Percentiles rank a stretch among this genome's conserved stretches.
These are phyloP conservation scores for Discoglossus pictus DNA, from an alignment of 2,797 vertebrate genomes.

Conservation along the genomic window DNA sequence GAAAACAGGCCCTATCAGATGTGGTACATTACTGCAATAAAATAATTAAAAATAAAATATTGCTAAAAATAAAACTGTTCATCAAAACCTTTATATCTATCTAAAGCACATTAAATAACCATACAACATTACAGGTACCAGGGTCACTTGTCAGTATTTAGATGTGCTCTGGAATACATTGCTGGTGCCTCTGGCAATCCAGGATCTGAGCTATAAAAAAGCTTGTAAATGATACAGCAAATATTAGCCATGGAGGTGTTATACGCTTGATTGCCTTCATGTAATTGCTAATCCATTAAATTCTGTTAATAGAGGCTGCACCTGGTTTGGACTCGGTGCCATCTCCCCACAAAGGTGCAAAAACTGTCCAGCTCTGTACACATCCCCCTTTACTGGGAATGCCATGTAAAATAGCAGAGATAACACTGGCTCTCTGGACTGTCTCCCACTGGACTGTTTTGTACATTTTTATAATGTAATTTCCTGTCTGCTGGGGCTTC, in stretches of 20 bases:
- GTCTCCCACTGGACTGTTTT: slow-evolving; percentile 33
- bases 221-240: neutral
- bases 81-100: no score
- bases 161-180: no score
- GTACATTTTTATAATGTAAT: slow-evolving; percentile 44
- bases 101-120: neutral
- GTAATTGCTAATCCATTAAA: slow-evolving; percentile 18
- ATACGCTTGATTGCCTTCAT: neutral
- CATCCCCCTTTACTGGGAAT: neutral
- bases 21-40: no score
- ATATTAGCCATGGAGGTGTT: neutral
- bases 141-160: neutral
- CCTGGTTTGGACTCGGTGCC: slow-evolving; percentile 3
- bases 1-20: no score
- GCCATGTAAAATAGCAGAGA: slow-evolving; percentile 1
- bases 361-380: neutral
- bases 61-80: no score
- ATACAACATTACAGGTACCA: no score
- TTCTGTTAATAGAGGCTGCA: slow-evolving; percentile 7
- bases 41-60: no score
- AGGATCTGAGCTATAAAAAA: neutral
- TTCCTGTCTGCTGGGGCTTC: slow-evolving; percentile 27
- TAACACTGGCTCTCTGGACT: slow-evolving; percentile 10
- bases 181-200: no score
- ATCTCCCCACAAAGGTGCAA: slow-evolving; percentile 1